Base-by-base conservation (phyloP, 2,113 vertebrate species). In the Indicator maculatus region DNA sequence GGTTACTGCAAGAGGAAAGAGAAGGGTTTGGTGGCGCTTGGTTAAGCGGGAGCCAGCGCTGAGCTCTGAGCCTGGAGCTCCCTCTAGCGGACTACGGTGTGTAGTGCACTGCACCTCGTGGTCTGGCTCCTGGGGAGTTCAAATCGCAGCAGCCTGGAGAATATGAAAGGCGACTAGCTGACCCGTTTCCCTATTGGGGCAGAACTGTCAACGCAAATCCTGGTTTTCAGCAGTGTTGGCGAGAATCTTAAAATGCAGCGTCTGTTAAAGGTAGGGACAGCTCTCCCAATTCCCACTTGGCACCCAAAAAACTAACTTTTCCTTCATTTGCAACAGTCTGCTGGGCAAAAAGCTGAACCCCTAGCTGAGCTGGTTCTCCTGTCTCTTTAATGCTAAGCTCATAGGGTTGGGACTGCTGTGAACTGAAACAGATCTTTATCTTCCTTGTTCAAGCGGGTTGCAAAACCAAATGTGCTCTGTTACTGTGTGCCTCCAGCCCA, bases 51-150 rank as follows among this genome's bases (percentile, higher is more conserved):
- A 47, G 79, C 24, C 28, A 4, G 50, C 2, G 27, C 52, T 45
- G 28, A 92, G 96, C 33, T 26, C 63, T 26, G 65, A 90, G 92
- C 79, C 93, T 97, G 91, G 97, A 97, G 97, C 78, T 95, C 97
- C 98, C 59, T 95, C 38, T 19, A 89, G 98, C 97, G 98, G 96
- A 50, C 4, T 0, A 14, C 41, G 12, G 6, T 1, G 38, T 18
- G 85, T 28, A 87, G 72, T 92, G 82, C 95, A 93, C 0, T 1
- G 12, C 30, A 4, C 20, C 66, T 21, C 16, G 10, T 5, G 12
- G 5, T 36, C 12, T 1, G 18, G 23, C 44, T 27, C 31, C 39
- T 1, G 6, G 11, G 0, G n/a, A 6, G 58, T 12, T 10, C 33
- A 8, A 6, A 20, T 9, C 27, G 6, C 45, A 21, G 74, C 74